A percentile compares a stretch with the other conserved stretches of the same genome.
Evolutionary conservation across 2,888 invertebrate species (phyloP).

Genomic region (Antheraea yamamai): DNA sequence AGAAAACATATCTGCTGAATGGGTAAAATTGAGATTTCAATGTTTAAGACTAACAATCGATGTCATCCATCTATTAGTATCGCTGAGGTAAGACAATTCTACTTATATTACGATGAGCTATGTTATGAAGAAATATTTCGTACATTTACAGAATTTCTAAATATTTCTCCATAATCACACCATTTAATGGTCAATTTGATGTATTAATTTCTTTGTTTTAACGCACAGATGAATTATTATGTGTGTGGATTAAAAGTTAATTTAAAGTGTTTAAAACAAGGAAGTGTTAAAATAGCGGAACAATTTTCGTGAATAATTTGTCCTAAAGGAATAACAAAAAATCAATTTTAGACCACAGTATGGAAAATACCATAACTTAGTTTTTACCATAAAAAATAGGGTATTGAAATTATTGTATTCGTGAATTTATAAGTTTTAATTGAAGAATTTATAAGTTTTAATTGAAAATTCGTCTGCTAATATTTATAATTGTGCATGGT

Average conservation of each 20-base stretch:
- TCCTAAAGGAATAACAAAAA: neutral
- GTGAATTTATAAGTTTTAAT: neutral
- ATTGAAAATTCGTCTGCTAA: conserved; percentile 21
- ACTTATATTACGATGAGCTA: conserved; percentile 36
- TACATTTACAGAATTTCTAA: conserved; percentile 32
- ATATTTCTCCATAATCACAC: conserved; percentile 76
- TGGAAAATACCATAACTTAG: neutral
- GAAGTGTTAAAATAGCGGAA: conserved; percentile 21
- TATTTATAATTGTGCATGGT: conserved; percentile 61
- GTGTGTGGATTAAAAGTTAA: neutral
- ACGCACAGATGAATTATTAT: neutral
- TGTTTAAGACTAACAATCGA: conserved; percentile 87
- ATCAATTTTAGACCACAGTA: neutral
- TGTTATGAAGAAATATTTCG: conserved; percentile 77
- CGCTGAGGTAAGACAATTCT: conserved; percentile 80
- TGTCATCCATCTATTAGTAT: conserved; percentile 85
- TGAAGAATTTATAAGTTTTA: conserved; percentile 3
- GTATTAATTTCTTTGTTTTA: conserved; percentile 43
- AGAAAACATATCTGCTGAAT: conserved; percentile 88
- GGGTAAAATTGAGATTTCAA: conserved; percentile 90
- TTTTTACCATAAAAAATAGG: neutral
- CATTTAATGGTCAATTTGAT: conserved; percentile 38
- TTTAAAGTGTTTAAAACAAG: conserved; percentile 17
- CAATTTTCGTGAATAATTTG: conserved; percentile 11
- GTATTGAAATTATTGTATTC: neutral